Percentiles rank a stretch among this genome's conserved stretches.
phyloP scores from a whole-genome alignment of 2,888 invertebrate species.

The Yponomeuta evonymella region DNA sequence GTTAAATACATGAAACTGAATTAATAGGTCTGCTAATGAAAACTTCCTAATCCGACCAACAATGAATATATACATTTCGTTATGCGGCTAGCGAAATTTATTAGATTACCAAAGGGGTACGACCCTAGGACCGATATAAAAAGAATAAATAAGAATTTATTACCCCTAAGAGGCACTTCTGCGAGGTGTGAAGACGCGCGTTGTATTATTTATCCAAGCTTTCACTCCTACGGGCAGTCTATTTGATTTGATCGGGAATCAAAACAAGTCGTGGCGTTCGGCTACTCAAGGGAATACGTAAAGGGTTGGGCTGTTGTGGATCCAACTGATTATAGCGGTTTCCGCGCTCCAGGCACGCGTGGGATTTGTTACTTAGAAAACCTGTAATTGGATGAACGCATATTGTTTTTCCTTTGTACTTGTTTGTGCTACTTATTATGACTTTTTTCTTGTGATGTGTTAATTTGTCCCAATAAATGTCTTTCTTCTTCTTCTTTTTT shows the following conservation, averaged over 20 bases:
- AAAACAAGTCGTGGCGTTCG: slow-evolving; percentile 51
- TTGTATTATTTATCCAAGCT: slow-evolving; percentile 66
- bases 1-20: too few relatives aligned
- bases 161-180: slow-evolving; percentile 68
- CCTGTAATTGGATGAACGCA: too few relatives aligned
- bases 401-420: too few relatives aligned
- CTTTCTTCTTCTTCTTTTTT: too few relatives aligned
- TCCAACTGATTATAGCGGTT: neutral
- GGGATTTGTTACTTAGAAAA: too few relatives aligned
- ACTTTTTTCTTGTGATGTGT: too few relatives aligned
- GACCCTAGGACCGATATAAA: slow-evolving; percentile 50
- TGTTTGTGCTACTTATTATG: too few relatives aligned
- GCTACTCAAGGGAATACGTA: slow-evolving; percentile 15
- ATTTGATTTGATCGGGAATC: slow-evolving; percentile 61
- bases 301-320: slow-evolving; percentile 31
- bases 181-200: slow-evolving; percentile 63
- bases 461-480: too few relatives aligned
- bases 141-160: slow-evolving; percentile 76
- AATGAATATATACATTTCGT: slow-evolving; percentile 45
- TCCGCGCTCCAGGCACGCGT: too few relatives aligned
- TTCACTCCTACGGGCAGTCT: slow-evolving; percentile 56
- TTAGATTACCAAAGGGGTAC: slow-evolving; percentile 63
- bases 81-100: slow-evolving; percentile 58
- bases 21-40: neutral
- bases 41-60: neutral